phyloP scores from a whole-genome alignment of 2,888 invertebrate genomes.

The Macrophya alboannulata region DNA sequence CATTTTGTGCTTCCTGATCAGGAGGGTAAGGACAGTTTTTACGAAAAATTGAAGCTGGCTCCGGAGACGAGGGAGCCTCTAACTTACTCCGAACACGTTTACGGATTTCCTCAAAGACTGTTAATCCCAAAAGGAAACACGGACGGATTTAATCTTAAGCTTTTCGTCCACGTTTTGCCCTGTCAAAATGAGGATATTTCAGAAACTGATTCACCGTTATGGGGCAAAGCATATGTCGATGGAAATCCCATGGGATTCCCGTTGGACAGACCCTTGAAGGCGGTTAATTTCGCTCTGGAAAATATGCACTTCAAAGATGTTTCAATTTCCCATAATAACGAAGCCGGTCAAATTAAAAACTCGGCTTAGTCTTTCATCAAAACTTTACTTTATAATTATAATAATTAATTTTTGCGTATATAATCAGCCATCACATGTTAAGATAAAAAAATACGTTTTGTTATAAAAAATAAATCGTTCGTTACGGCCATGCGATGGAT shows the following conservation, averaged over 20 bases:
- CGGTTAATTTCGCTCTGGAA: slow-evolving; percentile 63
- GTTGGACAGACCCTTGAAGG: slow-evolving; percentile 81
- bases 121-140: slow-evolving; percentile 84
- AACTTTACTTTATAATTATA: too few relatives aligned
- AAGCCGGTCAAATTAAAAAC: slow-evolving; percentile 69
- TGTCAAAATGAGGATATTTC: slow-evolving; percentile 74
- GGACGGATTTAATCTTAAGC: slow-evolving; percentile 84
- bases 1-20: slow-evolving; percentile 84
- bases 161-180: slow-evolving; percentile 84
- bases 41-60: slow-evolving; percentile 73
- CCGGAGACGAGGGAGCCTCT: slow-evolving; percentile 75
- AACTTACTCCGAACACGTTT: slow-evolving; percentile 78
- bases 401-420: too few relatives aligned
- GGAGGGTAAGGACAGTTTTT: slow-evolving; percentile 72
- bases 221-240: slow-evolving; percentile 71
- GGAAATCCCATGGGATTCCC: slow-evolving; percentile 82
- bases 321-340: slow-evolving; percentile 74
- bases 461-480: too few relatives aligned
- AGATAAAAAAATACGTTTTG: too few relatives aligned
- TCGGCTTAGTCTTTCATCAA: slow-evolving; percentile 59
- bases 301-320: slow-evolving; percentile 72
- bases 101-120: slow-evolving; percentile 84
- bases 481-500: too few relatives aligned
- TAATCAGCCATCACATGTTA: too few relatives aligned
- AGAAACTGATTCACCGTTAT: slow-evolving; percentile 73